These are phyloP conservation scores for Pogonocichla stellata DNA, from an alignment of 2,113 vertebrate species.

Conservation along the genomic window DNA sequence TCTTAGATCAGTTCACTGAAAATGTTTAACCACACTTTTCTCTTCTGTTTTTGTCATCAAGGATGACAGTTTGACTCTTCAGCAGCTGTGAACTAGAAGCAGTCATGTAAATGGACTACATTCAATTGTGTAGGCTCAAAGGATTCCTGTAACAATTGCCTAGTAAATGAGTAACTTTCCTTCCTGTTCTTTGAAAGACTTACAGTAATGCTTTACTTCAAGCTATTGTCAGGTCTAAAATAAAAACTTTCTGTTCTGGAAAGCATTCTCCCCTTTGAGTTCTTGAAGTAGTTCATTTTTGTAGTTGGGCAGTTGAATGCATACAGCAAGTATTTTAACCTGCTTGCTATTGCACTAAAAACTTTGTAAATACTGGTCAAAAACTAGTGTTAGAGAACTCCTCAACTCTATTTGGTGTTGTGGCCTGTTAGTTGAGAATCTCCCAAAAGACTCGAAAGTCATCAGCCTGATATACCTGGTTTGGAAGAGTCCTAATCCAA, in stretches of 20 bases:
- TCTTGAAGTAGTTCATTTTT: background rate
- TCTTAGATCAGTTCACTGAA: background rate
- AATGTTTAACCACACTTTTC: background rate
- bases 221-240: background rate
- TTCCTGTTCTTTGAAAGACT: background rate
- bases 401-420: background rate
- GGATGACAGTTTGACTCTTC: background rate
- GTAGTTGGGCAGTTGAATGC: background rate
- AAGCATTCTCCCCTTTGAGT: background rate
- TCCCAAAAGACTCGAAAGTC: background rate
- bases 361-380: background rate
- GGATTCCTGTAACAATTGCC: background rate
- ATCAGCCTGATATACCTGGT: rapidly evolving
- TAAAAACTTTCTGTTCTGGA: background rate
- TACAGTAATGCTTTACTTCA: background rate
- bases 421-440: background rate
- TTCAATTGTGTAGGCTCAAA: background rate
- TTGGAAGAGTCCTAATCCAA: background rate
- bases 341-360: background rate
- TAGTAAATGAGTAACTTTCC: background rate
- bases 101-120: background rate
- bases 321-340: background rate
- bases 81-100: background rate
- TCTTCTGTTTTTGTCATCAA: background rate
- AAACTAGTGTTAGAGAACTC: background rate